Base-by-base conservation (phyloP, 2,113 vertebrate genomes). In the Gobio gobio region DNA sequence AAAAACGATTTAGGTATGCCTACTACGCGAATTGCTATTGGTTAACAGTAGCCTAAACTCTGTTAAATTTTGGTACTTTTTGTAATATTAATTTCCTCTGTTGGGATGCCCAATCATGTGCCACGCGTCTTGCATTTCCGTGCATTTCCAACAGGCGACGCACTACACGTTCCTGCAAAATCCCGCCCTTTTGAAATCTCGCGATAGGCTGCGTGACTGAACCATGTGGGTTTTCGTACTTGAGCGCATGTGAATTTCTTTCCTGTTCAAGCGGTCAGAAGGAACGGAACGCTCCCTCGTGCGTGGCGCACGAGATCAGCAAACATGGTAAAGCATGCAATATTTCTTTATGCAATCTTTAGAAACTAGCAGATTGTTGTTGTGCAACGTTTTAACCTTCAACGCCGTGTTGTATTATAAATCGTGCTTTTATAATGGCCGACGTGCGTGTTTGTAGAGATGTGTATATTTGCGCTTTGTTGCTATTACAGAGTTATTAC, bases 171-270 rank as follows among this genome's bases (percentile, higher is more conserved):
- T 47, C 6, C 70, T 13, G 70, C 49, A 10, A 18, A 29, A 47
- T 6, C 26, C 14, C 22, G 12, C 51, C 33, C 43, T 47, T 47
- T 16, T 33, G 45, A 84, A 45, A 77, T 88, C 82, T 88, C 89
- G 89, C 87, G 89, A 81, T 76, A 85, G 10, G 0, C 16, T 33
- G 54, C 89, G 87, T 3, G 66, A 47, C 29, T 82, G 80, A 29
- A 56, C 58, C 86, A 47, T 61, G 72, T 64, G 79, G 68, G 14
- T 1, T 49, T 66, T 66, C 22, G 20, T 20, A 29, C 22, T 16
- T 64, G 26, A 47, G 47, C 75, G 49, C 78, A 49, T 47, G 29
- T 49, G 58, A 18, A 5, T 59, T 47, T 76, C 86, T 85, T 83
- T 88, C 78, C 83, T 77, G 20, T 18, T 16, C 45, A 33, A 72